Percentiles rank a stretch among this genome's conserved stretches.
These are phyloP conservation scores for Manduca sexta DNA, from an alignment of 1,140 invertebrate genomes.

Conservation along the genomic window DNA sequence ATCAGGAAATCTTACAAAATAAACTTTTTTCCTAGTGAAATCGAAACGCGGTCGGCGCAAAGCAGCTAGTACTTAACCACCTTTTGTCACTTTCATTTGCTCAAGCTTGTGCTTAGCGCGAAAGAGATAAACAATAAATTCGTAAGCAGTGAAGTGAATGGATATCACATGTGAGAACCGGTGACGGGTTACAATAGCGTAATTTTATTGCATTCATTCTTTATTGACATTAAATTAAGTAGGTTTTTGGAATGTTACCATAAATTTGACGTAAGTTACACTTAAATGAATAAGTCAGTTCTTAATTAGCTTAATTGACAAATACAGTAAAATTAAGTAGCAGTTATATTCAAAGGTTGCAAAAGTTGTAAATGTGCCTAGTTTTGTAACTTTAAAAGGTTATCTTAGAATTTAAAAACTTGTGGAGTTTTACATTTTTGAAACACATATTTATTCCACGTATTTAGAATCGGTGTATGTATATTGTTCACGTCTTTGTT, in stretches of 20 bases:
- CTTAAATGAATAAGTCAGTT: too few relatives aligned
- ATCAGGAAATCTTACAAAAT: background rate
- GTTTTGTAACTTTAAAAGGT: too few relatives aligned
- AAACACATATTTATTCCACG: too few relatives aligned
- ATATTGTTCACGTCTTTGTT: too few relatives aligned
- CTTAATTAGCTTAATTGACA: too few relatives aligned
- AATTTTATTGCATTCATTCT: background rate
- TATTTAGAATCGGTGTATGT: too few relatives aligned
- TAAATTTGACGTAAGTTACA: too few relatives aligned
- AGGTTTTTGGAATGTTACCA: slow-evolving; percentile 1
- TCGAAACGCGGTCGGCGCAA: slow-evolving; percentile 12
- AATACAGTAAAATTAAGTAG: too few relatives aligned
- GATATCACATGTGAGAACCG: slow-evolving; percentile 11
- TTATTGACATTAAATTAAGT: background rate
- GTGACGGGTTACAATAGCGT: slow-evolving; percentile 7
- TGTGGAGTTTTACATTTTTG: too few relatives aligned
- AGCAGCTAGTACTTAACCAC: background rate
- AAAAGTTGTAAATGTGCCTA: too few relatives aligned
- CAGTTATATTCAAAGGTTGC: too few relatives aligned
- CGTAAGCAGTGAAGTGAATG: slow-evolving; percentile 9
- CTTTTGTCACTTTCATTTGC: slow-evolving; percentile 14
- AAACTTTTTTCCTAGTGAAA: slow-evolving; percentile 11
- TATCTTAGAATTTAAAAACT: too few relatives aligned
- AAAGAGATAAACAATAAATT: slow-evolving; percentile 14
- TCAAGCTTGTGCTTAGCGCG: background rate